These are phyloP conservation scores for Scolopax mira DNA, from an alignment of 2,113 vertebrate species.

Conservation along the genomic window DNA sequence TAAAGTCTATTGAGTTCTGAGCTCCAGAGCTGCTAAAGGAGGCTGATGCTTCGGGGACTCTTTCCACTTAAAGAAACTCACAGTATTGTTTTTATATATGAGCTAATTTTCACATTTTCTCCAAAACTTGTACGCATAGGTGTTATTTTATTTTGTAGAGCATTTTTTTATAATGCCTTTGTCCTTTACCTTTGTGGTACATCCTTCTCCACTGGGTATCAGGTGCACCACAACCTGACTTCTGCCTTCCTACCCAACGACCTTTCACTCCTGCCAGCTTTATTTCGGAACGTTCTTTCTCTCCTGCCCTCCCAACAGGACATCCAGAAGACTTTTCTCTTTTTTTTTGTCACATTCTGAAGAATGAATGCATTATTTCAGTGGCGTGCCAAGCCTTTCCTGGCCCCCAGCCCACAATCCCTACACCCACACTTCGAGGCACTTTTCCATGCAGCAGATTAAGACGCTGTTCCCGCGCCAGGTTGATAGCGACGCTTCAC, in stretches of 20 bases:
- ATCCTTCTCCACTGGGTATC: neutral
- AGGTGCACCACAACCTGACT: neutral
- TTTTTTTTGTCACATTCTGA: neutral
- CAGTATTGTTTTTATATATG: neutral
- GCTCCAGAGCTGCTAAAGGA: neutral
- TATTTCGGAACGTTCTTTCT: neutral
- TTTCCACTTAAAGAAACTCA: neutral
- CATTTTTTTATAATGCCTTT: neutral
- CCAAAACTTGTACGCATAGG: accelerated
- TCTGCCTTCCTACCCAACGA: neutral
- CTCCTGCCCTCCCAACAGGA: neutral
- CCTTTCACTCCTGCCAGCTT: constrained; percentile 32
- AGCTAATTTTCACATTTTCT: neutral
- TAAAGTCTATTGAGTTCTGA: neutral
- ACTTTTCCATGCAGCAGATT: constrained; percentile 44
- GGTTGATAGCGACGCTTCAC: neutral
- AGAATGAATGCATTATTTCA: constrained; percentile 24
- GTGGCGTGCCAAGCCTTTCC: constrained; percentile 13
- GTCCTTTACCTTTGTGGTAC: neutral
- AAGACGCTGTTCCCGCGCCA: constrained; percentile 38
- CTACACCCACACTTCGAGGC: constrained; percentile 17
- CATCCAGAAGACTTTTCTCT: neutral
- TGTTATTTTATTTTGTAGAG: neutral
- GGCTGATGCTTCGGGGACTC: neutral
- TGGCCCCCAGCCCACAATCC: neutral